These are phyloP conservation scores for Pseudomyrmex pallidus DNA, from an alignment of 1,140 invertebrate genomes.

Conservation along the genomic window DNA sequence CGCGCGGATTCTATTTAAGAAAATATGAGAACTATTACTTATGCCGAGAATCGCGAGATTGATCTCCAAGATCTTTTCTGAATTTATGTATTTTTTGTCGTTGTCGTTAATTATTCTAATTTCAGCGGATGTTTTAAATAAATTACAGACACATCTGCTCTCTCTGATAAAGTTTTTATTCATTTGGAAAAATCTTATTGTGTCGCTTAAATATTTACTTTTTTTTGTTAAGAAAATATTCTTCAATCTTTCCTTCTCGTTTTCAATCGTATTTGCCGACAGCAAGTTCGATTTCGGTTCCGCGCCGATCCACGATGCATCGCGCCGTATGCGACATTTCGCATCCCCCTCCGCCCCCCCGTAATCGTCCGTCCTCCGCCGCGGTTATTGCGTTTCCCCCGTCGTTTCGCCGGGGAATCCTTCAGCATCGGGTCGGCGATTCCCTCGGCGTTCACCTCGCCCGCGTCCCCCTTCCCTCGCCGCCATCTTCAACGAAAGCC, in stretches of 20 bases:
- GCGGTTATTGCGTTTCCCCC: slow-evolving; percentile 75
- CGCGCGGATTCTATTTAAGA: slow-evolving; percentile 51
- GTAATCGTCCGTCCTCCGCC: slow-evolving; percentile 72
- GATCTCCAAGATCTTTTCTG: slow-evolving; percentile 1
- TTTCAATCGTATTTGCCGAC: slow-evolving; percentile 17
- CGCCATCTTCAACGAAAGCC: slow-evolving; percentile 12
- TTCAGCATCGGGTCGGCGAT: slow-evolving; percentile 49
- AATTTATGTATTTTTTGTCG: not conserved
- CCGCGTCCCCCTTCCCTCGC: slow-evolving; percentile 18
- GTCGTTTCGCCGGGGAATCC: slow-evolving; percentile 66
- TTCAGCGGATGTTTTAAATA: not conserved
- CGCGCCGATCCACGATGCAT: slow-evolving; percentile 64
- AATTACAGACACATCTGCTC: not conserved
- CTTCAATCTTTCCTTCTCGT: not conserved
- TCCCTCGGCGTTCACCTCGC: not conserved
- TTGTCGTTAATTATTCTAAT: slow-evolving; percentile 32
- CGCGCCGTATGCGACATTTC: slow-evolving; percentile 71
- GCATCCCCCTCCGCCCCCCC: slow-evolving; percentile 57
- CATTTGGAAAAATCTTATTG: not conserved
- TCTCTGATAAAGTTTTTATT: not conserved
- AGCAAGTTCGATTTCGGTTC: slow-evolving; percentile 36
- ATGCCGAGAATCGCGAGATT: not conserved
- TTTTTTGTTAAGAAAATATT: not conserved
- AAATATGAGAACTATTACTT: slow-evolving; percentile 48
- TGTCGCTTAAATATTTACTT: no score